These are phyloP conservation scores for Trimorus sp. DNA, from an alignment of 2,888 invertebrate species.

Conservation along the genomic window DNA sequence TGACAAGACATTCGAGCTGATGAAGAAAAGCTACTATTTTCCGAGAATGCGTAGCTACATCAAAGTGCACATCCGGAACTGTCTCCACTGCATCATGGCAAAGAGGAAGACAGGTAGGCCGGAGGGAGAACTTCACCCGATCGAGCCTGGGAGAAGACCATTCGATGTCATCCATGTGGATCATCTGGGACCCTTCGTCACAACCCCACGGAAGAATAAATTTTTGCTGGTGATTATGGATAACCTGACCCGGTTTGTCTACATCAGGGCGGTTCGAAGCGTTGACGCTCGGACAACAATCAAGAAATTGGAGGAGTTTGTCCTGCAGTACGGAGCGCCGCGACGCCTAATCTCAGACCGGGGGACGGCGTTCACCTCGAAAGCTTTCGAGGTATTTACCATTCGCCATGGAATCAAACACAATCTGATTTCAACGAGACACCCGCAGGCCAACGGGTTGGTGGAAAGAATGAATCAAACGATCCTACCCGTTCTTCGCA, in stretches of 20 bases:
- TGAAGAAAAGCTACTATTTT: not conserved
- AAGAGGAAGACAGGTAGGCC: not conserved
- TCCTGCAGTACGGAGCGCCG: constrained; percentile 19
- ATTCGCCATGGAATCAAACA: constrained; percentile 15
- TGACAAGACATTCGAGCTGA: not conserved
- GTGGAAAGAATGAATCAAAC: constrained; percentile 30
- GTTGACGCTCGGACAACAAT: constrained; percentile 16
- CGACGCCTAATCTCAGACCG: constrained; percentile 20
- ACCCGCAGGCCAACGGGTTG: constrained; percentile 30
- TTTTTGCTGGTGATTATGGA: constrained; percentile 16
- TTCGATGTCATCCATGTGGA: constrained; percentile 19
- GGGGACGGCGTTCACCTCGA: constrained; percentile 11
- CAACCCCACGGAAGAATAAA: constrained; percentile 1
- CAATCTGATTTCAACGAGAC: constrained; percentile 11
- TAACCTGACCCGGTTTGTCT: constrained; percentile 3
- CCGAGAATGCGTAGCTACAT: not conserved
- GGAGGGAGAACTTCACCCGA: not conserved
- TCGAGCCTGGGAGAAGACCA: not conserved
- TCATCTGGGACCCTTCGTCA: constrained; percentile 22
- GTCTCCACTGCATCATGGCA: not conserved
- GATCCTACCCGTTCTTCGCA: constrained; percentile 21
- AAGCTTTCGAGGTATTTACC: not conserved
- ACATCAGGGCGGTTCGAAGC: constrained; percentile 1
- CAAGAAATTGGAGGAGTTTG: constrained; percentile 16
- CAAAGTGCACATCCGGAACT: not conserved